Percentiles rank a stretch among this genome's conserved stretches.
Conservation (phyloP, 2,113 vertebrate genomes). For the Falcunculus frontatus region DNA sequence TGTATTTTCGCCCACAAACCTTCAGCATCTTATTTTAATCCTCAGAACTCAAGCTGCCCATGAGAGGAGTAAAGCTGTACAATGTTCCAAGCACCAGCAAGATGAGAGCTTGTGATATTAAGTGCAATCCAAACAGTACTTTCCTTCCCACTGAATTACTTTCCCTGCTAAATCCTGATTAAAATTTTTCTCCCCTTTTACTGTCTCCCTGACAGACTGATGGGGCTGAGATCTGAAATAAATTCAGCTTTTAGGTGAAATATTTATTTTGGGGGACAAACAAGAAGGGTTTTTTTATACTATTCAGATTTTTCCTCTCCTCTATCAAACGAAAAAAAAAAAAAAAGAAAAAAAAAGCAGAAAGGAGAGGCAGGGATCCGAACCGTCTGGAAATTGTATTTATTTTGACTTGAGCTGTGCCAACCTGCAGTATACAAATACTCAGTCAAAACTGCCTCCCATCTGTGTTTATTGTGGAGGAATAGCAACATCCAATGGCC, state of each 20-base stretch:
- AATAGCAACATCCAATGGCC: conserved; percentile 29
- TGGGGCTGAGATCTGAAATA: conserved; percentile 20
- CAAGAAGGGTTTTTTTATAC: background rate
- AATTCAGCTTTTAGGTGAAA: background rate
- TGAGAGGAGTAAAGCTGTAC: conserved; percentile 17
- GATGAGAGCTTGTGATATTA: conserved; percentile 43
- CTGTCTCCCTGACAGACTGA: conserved; percentile 11
- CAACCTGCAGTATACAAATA: conserved; percentile 58
- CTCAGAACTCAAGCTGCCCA: background rate
- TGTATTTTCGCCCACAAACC: conserved; percentile 14
- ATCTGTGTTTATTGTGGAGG: conserved; percentile 44
- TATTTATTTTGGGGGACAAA: conserved; percentile 8
- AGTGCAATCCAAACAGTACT: conserved; percentile 38
- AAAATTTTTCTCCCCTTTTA: background rate
- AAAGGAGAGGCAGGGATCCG: background rate
- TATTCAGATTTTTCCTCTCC: background rate
- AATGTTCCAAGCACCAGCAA: background rate
- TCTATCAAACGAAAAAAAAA: background rate
- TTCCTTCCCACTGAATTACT: conserved; percentile 34
- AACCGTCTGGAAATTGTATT: conserved; percentile 52
- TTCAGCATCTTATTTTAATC: conserved; percentile 49
- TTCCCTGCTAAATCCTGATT: conserved; percentile 12
- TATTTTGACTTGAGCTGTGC: conserved; percentile 61
- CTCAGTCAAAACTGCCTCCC: conserved; percentile 46
- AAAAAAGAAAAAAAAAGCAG: background rate